Evolutionary conservation across 2,113 vertebrate species (phyloP), one percentile per base, ranked within the genome.

Genomic region (Epinephelus moara): DNA sequence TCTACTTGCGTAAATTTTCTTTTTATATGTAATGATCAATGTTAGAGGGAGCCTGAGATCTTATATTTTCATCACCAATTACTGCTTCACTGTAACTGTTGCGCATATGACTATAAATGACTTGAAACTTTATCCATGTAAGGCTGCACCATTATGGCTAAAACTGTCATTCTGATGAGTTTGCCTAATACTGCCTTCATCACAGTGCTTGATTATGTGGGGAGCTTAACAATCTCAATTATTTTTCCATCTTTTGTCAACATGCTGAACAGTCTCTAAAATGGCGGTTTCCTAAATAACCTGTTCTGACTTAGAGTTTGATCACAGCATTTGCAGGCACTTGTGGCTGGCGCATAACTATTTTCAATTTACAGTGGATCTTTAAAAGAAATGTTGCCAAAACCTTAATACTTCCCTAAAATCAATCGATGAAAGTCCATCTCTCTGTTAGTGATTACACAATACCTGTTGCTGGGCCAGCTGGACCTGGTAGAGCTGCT

Each of bases 401-500:
- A 3, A 75, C 30, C 30, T 14, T 45, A 45, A 45, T 11, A 45
- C 13, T 21, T 62, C n/a, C 3, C 6, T 3, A 13, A 25, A 40
- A 68, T 70, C 5, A 12, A 63, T 53, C n/a, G 30, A n/a, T 47
- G 17, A 21, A 27, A 40, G 30, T 76, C n/a, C 15, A 21, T 63
- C 50, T 4, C 3, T 62, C 37, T 8, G 21, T 57, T 10, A 13
- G 33, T 57, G 40, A 33, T 23, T 3, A 9, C n/a, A 45, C 18
- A 47, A 1, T 80, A 96, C 98, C 98, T 99, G 98, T 85, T 99
- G 98, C 94, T 99, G 98, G 14, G 98, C 97, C 2, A 99, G 96
- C 95, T 99, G 98, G 75, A 99, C 98, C 89, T 99, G 98, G 89
- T 99, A 99, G 70, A 99, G 94, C 95, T 99, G 98, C 89, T 99